Evolutionary conservation across 2,888 invertebrate species (phyloP).

Genomic region (Morpho helenor): DNA sequence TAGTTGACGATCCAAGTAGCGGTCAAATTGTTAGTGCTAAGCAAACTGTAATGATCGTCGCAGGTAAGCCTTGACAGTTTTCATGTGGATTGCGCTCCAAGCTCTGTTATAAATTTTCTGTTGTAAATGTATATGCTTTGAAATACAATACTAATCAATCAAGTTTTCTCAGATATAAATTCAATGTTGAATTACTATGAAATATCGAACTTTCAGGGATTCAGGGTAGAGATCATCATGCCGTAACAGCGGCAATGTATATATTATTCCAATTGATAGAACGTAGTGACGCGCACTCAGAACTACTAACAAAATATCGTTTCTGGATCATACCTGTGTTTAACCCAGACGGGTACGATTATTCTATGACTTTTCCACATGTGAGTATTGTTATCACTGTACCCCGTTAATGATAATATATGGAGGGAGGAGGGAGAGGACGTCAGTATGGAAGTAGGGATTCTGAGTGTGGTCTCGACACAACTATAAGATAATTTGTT

Average conservation of each 20-base stretch:
- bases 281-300: slow-evolving; percentile 51
- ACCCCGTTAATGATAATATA: no score
- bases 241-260: slow-evolving; percentile 66
- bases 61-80: slow-evolving; percentile 41
- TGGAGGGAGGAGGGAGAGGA: no score
- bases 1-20: slow-evolving; percentile 65
- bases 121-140: no score
- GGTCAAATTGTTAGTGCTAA: slow-evolving; percentile 65
- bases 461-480: no score
- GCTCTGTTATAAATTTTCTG: no score
- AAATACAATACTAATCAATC: no score
- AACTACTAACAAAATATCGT: slow-evolving; percentile 56
- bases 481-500: no score
- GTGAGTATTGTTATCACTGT: slow-evolving; percentile 36
- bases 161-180: neutral
- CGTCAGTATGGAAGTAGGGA: no score
- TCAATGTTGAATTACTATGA: neutral
- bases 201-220: slow-evolving; percentile 45
- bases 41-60: slow-evolving; percentile 64
- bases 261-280: slow-evolving; percentile 64
- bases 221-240: slow-evolving; percentile 67
- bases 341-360: slow-evolving; percentile 71
- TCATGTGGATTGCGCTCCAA: no score
- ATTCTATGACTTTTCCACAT: slow-evolving; percentile 67
- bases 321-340: slow-evolving; percentile 71